Conservation (phyloP, 2,888 invertebrate genomes). For the Argyra leucocephala region DNA sequence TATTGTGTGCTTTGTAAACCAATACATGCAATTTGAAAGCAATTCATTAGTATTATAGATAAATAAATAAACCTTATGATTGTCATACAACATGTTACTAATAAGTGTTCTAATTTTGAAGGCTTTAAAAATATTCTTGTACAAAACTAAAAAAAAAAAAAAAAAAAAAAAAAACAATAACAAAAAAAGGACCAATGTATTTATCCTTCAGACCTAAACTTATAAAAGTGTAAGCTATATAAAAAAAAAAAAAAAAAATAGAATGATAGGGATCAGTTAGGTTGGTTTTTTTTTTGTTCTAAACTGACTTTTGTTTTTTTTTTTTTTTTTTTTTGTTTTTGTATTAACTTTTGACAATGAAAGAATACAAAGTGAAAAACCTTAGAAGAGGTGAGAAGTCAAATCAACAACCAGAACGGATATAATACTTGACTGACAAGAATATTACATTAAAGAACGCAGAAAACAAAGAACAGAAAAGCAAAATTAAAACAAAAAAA, state of each 20-base stretch:
- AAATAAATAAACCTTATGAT: too few relatives aligned
- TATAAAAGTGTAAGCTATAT: not conserved
- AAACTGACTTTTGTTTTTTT: not conserved
- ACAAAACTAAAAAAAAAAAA: too few relatives aligned
- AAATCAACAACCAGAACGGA: conserved; percentile 6
- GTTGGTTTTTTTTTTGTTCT: not conserved
- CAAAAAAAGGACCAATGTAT: not conserved
- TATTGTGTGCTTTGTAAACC: too few relatives aligned
- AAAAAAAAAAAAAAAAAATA: not conserved
- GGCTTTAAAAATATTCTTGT: too few relatives aligned
- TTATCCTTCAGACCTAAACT: not conserved
- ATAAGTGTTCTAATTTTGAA: too few relatives aligned
- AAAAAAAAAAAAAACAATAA: not conserved
- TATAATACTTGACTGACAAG: conserved; percentile 4
- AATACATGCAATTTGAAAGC: too few relatives aligned
- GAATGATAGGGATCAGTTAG: not conserved
- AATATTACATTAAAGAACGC: conserved; percentile 2
- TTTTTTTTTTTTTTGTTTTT: not conserved
- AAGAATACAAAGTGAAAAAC: not conserved
- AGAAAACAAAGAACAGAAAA: too few relatives aligned
- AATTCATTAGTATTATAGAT: too few relatives aligned
- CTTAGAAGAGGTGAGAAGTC: not conserved
- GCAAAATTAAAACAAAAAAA: too few relatives aligned
- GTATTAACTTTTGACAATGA: not conserved
- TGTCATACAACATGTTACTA: too few relatives aligned